Evolutionary conservation across 2,797 vertebrate genomes (phyloP), one percentile per base, ranked within the genome.

Genomic region (Erpetoichthys calabaricus): DNA sequence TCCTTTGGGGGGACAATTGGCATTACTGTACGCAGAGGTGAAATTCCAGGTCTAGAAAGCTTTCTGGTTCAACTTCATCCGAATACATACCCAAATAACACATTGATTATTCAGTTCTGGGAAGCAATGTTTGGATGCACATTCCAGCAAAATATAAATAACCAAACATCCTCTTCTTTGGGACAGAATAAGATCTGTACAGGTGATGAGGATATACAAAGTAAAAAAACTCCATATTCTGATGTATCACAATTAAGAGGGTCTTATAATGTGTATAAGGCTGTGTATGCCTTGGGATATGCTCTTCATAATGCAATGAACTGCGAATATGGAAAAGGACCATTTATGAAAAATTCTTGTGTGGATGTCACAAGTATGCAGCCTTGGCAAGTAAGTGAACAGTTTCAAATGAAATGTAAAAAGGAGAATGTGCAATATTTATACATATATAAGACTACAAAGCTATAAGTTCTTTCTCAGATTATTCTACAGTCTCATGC

Each of bases 201-300:
- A 5, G 69, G 75, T 25, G 49, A 47, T 47, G 69, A 75, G 43
- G 64, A 54, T 5, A 59, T 74, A 6, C 41, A 59, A 51, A 63
- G 68, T 44, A 68, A 59, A 6, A 56, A 68, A 51, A 75, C 64
- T 8, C 67, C 68, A 45, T 77, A 74, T 51, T 71, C 70, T 8
- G 75, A 77, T 51, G 70, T 77, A 44, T 74, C 69, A 3, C 65
- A 77, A 60, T 71, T 75, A 50, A 66, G 75, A 50, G 72, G 69
- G 49, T 73, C 70, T 8, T 77, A 77, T 44, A 77, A 75, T 5
- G 45, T 77, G 42, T 64, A 71, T 54, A 73, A 74, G 53, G 73
- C 73, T 7, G 64, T 76, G 46, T 73, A 75, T 49, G 58, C 71
- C 2, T 68, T 72, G 45, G 74, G 72, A 8, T 65, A 75, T 5